Percentiles rank a stretch among this genome's conserved stretches.
These are phyloP conservation scores for Polyergus mexicanus DNA, from an alignment of 1,140 invertebrate species.

Conservation along the genomic window DNA sequence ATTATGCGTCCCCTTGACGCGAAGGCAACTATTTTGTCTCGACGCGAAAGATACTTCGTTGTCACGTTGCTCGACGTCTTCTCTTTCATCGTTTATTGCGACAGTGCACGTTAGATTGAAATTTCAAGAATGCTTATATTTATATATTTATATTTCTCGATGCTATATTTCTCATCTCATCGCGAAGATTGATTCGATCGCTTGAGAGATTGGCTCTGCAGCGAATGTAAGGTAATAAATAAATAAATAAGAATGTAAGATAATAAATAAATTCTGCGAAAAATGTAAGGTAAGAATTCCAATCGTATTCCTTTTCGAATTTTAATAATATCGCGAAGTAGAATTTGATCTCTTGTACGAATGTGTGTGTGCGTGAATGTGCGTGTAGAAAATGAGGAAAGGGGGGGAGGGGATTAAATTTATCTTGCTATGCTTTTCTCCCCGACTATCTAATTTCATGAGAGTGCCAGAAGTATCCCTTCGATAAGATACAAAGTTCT, in stretches of 20 bases:
- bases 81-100: background rate
- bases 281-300: background rate
- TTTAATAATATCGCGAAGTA: slow-evolving; percentile 4
- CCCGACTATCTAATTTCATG: slow-evolving; percentile 12
- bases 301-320: background rate
- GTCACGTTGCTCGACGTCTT: background rate
- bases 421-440: background rate
- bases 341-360: background rate
- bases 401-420: slow-evolving; percentile 9
- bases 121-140: slow-evolving; percentile 14
- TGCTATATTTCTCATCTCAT: background rate
- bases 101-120: background rate
- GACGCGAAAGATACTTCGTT: background rate
- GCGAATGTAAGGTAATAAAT: background rate
- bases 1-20: background rate
- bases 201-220: background rate
- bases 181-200: background rate
- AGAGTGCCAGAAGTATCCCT: background rate
- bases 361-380: background rate
- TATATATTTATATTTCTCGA: background rate
- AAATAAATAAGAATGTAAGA: no score
- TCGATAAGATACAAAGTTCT: background rate
- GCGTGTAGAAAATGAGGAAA: background rate
- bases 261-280: no score
- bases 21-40: background rate